Evolutionary conservation across 2,113 vertebrate species (phyloP).

Genomic region (Chrysemys picta): DNA sequence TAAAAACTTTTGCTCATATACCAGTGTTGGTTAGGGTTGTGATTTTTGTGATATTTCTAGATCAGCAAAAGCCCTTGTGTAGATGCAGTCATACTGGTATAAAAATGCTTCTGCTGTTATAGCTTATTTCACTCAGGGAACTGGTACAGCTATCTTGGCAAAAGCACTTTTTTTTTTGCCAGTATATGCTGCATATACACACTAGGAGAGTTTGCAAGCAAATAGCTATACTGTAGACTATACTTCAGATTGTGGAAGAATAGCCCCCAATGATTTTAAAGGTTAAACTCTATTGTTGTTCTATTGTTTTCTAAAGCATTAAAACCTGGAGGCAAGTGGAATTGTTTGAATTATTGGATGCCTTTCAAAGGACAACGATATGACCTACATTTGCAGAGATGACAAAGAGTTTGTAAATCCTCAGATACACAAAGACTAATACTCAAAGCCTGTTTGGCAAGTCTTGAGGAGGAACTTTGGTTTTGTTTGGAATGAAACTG

Average conservation of each 20-base stretch:
- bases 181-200: not conserved
- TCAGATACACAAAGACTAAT: not conserved
- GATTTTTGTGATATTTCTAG: not conserved
- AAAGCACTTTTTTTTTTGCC: not conserved
- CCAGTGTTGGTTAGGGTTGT: not conserved
- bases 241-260: not conserved
- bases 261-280: not conserved
- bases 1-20: not conserved
- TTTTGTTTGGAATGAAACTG: not conserved
- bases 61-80: no score
- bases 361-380: not conserved
- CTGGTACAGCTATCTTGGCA: not conserved
- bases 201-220: not conserved
- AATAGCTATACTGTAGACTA: not conserved
- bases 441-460: not conserved
- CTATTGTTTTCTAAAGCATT: constrained; percentile 16
- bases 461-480: not conserved
- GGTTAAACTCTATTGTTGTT: not conserved
- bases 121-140: not conserved
- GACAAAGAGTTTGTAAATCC: not conserved
- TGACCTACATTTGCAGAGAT: not conserved
- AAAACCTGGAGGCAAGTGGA: constrained; percentile 18
- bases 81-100: not conserved
- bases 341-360: constrained; percentile 1
- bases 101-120: not conserved